Conservation (phyloP, 2,113 vertebrate species). For the Odocoileus virginianus region DNA sequence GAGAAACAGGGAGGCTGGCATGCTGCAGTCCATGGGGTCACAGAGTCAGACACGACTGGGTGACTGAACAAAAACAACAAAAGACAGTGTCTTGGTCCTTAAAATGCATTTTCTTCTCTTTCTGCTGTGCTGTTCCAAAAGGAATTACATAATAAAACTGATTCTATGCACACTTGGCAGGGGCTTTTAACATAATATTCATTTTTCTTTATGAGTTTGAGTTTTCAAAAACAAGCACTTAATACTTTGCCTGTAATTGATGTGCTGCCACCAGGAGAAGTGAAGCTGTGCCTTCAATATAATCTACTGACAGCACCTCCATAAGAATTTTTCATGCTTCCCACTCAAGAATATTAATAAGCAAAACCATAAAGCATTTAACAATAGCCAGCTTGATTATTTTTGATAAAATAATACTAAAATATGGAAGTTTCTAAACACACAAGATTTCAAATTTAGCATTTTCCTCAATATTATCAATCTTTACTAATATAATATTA, state of each 20-base stretch:
- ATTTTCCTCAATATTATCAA: background rate
- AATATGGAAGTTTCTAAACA: background rate
- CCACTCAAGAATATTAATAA: background rate
- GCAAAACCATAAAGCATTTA: background rate
- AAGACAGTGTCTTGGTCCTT: background rate
- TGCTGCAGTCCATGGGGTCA: background rate
- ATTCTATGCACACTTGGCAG: background rate
- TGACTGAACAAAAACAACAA: background rate
- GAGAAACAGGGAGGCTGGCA: background rate
- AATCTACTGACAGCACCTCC: background rate
- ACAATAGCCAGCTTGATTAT: background rate
- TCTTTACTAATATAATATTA: background rate
- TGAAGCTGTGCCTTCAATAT: background rate
- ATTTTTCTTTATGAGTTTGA: background rate
- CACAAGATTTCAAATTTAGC: background rate
- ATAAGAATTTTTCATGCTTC: background rate
- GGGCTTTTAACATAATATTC: background rate
- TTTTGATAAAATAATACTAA: background rate
- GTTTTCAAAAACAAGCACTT: background rate
- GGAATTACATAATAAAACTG: background rate
- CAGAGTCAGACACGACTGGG: background rate
- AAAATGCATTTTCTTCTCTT: background rate
- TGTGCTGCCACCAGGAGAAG: background rate
- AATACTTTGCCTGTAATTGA: background rate
- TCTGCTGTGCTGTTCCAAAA: background rate